These are phyloP conservation scores for Drosophila yooni DNA, from an alignment of 2,888 invertebrate genomes.

Conservation along the genomic window DNA sequence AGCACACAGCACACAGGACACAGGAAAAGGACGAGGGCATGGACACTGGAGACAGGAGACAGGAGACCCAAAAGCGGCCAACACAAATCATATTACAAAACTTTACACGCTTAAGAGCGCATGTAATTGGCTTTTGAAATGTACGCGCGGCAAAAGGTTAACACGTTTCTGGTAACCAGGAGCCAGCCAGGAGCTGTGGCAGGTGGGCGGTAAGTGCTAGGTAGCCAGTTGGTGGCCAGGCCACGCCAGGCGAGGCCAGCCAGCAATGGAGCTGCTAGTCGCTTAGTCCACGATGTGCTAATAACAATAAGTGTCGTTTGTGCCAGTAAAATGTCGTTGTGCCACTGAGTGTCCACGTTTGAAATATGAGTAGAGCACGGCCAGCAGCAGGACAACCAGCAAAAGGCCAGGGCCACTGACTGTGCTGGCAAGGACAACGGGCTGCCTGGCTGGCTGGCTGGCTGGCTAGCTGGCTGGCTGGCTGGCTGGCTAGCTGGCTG, in stretches of 20 bases:
- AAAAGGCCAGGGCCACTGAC: not conserved
- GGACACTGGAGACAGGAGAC: constrained; percentile 25
- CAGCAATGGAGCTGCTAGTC: not conserved
- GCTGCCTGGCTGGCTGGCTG: constrained; percentile 24
- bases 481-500: constrained; percentile 19
- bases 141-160: constrained; percentile 72
- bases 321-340: constrained; percentile 54
- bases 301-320: constrained; percentile 75
- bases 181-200: constrained; percentile 5
- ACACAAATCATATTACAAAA: constrained; percentile 83
- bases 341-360: constrained; percentile 56
- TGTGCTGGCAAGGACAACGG: constrained; percentile 35
- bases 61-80: constrained; percentile 42
- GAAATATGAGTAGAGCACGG: constrained; percentile 65
- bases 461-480: too few relatives aligned
- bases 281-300: constrained; percentile 65
- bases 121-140: constrained; percentile 84
- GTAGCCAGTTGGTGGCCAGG: constrained; percentile 1
- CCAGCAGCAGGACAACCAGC: constrained; percentile 14
- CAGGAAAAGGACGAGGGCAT: not conserved
- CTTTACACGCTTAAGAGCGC: constrained; percentile 84
- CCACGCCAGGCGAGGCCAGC: constrained; percentile 8
- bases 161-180: constrained; percentile 63
- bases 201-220: not conserved
- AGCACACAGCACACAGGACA: not conserved